Conservation (phyloP, 2,113 vertebrate genomes). For the Ovis canadensis region DNA sequence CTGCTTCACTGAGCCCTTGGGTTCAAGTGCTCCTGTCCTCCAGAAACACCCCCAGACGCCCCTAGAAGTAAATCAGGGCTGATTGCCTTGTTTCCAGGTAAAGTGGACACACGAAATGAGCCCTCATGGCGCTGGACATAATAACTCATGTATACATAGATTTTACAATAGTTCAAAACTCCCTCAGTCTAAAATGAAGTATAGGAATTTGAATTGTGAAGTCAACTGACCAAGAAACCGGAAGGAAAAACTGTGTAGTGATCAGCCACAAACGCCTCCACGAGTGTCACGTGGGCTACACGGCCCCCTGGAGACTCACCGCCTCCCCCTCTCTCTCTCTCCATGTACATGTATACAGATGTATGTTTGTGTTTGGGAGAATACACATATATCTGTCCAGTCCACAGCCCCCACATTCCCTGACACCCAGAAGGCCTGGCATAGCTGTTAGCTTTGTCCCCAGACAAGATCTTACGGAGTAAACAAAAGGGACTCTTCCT, state of each 20-base stretch:
- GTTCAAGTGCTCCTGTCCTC: not conserved
- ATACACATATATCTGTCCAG: not conserved
- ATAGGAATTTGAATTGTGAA: not conserved
- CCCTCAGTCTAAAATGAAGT: not conserved
- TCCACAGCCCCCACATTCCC: not conserved
- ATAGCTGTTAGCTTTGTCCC: not conserved
- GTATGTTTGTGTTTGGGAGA: not conserved
- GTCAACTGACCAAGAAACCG: not conserved
- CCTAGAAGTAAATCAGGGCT: not conserved
- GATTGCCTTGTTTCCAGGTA: not conserved
- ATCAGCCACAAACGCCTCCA: not conserved
- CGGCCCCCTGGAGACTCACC: not conserved
- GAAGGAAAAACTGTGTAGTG: not conserved
- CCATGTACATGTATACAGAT: not conserved
- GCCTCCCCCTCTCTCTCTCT: not conserved
- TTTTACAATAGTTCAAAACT: not conserved
- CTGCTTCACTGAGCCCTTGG: not conserved
- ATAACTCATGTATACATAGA: too few relatives aligned
- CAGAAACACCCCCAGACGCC: not conserved
- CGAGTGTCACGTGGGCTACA: not conserved
- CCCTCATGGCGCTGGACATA: not conserved
- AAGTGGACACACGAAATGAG: not conserved
- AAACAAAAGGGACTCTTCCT: not conserved
- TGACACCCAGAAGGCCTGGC: not conserved
- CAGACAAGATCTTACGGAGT: not conserved